Evolutionary conservation across 2,113 vertebrate species (phyloP).

Genomic region (Lasiurus cinereus): DNA sequence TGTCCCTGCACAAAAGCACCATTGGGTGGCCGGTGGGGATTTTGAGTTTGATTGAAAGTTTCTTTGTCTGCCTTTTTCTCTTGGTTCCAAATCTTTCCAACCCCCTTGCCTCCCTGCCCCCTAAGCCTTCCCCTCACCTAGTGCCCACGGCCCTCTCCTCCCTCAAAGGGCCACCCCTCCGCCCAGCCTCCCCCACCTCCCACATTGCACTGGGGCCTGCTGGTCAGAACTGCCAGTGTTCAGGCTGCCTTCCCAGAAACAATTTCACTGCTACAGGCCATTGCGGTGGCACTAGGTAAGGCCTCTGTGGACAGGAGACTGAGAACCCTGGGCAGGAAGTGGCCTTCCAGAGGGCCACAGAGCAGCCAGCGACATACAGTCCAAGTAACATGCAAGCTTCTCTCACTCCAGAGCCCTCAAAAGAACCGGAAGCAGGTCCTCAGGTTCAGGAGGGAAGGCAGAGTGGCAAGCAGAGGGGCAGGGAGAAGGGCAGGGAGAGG

Average conservation of each 20-base stretch:
- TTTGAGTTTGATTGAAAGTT: conserved; percentile 85
- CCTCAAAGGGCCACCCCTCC: conserved; percentile 65
- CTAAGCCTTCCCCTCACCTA: conserved; percentile 76
- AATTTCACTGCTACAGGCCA: background rate
- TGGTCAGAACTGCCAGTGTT: conserved; percentile 34
- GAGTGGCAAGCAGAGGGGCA: background rate
- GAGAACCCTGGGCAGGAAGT: background rate
- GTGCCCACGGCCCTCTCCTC: conserved; percentile 54
- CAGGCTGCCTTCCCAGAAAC: conserved; percentile 34
- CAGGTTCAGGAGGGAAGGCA: background rate
- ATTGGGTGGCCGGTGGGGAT: conserved; percentile 81
- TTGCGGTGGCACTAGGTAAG: background rate
- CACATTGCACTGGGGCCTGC: background rate
- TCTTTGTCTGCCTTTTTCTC: conserved; percentile 80
- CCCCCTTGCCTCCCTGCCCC: conserved; percentile 69
- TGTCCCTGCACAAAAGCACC: conserved; percentile 84
- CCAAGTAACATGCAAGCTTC: background rate
- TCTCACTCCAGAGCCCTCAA: background rate
- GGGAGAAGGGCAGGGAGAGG: too few species aligned
- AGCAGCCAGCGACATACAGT: background rate
- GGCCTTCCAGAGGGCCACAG: background rate
- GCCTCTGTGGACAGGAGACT: background rate
- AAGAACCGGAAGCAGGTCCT: background rate
- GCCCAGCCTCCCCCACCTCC: conserved; percentile 62
- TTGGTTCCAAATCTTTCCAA: conserved; percentile 78